These are phyloP conservation scores for Latrodectus geometricus DNA, from an alignment of 1,140 invertebrate species.

Conservation along the genomic window DNA sequence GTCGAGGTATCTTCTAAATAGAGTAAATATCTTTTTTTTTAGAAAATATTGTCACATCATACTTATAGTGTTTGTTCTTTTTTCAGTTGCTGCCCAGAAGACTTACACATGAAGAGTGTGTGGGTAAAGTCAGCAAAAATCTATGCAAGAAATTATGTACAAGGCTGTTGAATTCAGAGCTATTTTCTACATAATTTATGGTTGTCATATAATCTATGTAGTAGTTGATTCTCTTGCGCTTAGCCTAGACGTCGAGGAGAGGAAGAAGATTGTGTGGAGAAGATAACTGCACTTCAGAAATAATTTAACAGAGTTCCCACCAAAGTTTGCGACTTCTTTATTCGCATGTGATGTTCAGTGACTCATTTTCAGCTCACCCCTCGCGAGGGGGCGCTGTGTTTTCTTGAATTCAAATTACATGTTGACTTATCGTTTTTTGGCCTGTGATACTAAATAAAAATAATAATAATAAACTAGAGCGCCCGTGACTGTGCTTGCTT, in stretches of 20 bases:
- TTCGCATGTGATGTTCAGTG: conserved; percentile 9
- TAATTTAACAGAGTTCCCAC: conserved; percentile 19
- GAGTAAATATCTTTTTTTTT: not conserved
- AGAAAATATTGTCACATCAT: not conserved
- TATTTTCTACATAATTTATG: conserved; percentile 42
- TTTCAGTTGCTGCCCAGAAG: conserved; percentile 58
- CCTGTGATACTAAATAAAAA: conserved; percentile 53
- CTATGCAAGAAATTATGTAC: not conserved
- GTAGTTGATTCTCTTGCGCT: conserved; percentile 48
- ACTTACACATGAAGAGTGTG: conserved; percentile 34
- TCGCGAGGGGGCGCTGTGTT: not conserved
- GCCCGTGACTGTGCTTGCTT: conserved; percentile 13
- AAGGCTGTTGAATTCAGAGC: conserved; percentile 27
- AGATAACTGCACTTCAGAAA: conserved; percentile 12
- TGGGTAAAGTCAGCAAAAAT: not conserved
- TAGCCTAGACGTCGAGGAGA: conserved; percentile 8
- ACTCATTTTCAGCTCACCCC: conserved; percentile 1
- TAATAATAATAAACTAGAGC: conserved; percentile 23
- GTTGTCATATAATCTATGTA: conserved; percentile 29
- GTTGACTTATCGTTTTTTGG: conserved; percentile 56
- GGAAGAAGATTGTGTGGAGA: conserved; percentile 33
- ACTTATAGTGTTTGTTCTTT: conserved; percentile 10
- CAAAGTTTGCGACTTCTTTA: conserved; percentile 28
- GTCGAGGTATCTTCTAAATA: too few relatives aligned
- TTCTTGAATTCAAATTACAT: conserved; percentile 27